These are phyloP conservation scores for Lepidurus packardi DNA, from an alignment of 1,140 invertebrate genomes.

Conservation along the genomic window DNA sequence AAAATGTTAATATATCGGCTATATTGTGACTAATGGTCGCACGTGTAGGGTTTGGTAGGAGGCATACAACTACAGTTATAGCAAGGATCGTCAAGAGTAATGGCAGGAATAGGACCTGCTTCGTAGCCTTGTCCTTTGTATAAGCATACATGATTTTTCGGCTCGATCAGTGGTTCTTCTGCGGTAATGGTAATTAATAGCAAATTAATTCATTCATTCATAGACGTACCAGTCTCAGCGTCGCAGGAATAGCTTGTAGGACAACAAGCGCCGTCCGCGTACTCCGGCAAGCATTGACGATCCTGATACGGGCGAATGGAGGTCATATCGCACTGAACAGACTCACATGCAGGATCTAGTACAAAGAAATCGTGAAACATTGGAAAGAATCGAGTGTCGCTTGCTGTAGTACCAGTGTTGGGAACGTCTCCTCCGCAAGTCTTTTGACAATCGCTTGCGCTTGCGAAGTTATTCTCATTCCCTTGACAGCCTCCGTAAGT, in stretches of 20 bases:
- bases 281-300: constrained; percentile 39
- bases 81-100: constrained; percentile 36
- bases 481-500: constrained; percentile 44
- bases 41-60: neutral
- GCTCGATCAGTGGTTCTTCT: constrained; percentile 24
- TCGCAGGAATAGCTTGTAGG: constrained; percentile 40
- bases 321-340: constrained; percentile 37
- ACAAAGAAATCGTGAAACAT: constrained; percentile 24
- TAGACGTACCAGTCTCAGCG: constrained; percentile 21
- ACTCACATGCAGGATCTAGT: constrained; percentile 36
- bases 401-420: constrained; percentile 22
- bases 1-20: neutral
- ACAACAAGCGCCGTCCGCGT: constrained; percentile 39
- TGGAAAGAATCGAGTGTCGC: neutral
- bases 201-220: neutral
- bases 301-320: constrained; percentile 37
- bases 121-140: constrained; percentile 38
- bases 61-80: constrained; percentile 36
- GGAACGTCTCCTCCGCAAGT: constrained; percentile 37
- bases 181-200: neutral
- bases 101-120: constrained; percentile 37
- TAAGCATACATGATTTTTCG: constrained; percentile 34
- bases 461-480: constrained; percentile 44
- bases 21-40: neutral
- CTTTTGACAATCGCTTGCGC: constrained; percentile 39